Percentiles rank a stretch among this genome's conserved stretches.
Conservation (phyloP, 1,140 invertebrate genomes). For the Steinernema khuongi region DNA sequence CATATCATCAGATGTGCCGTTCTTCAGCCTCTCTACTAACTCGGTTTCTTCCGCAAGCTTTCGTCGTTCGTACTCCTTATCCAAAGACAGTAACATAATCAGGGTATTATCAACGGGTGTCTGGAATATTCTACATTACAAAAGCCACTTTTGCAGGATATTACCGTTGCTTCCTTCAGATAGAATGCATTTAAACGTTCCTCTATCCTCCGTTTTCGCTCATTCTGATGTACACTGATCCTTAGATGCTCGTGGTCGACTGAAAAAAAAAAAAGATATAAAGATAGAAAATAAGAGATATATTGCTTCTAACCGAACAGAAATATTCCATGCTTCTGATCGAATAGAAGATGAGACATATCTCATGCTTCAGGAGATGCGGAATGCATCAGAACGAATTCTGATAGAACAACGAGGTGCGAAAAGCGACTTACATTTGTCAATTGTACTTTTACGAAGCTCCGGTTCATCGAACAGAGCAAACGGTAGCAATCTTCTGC, state of each 20-base stretch:
- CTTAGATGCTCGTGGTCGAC: not conserved
- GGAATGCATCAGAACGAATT: too few species aligned
- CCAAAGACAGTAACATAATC: not conserved
- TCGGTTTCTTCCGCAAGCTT: not conserved
- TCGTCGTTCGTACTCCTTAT: not conserved
- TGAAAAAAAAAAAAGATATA: not conserved
- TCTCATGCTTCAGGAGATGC: too few species aligned
- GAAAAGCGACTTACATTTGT: slow-evolving; percentile 1
- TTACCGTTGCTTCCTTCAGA: not conserved
- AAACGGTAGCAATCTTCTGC: not conserved
- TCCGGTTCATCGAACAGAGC: not conserved
- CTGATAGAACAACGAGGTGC: too few species aligned
- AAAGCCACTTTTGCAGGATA: not conserved
- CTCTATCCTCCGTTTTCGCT: not conserved
- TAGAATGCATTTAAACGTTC: not conserved
- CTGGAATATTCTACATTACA: not conserved
- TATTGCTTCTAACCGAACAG: too few species aligned
- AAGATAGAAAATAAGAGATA: too few species aligned
- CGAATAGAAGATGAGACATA: too few species aligned
- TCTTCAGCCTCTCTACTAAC: not conserved
- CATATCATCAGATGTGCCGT: too few species aligned
- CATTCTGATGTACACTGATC: not conserved
- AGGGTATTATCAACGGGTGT: not conserved
- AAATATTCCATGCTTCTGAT: too few species aligned
- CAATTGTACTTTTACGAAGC: not conserved